Base-by-base conservation (phyloP, 1,140 invertebrate species). In the Maconellicoccus hirsutus region DNA sequence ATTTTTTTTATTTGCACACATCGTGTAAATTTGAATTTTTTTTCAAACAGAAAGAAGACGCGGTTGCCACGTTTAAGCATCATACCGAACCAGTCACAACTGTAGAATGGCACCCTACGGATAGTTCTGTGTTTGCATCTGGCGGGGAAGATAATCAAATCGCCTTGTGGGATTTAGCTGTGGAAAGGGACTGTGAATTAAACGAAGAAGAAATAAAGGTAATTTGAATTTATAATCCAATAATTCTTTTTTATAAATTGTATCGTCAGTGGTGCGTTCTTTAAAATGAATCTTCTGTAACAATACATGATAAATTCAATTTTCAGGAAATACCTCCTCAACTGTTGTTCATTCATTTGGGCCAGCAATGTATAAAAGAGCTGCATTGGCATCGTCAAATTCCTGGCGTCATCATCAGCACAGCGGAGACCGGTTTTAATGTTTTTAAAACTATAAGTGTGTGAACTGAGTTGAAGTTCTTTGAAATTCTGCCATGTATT, bases 401-500 rank as follows among this genome's bases (percentile, higher is more conserved):
- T 74, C 89, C 96, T 12, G 96, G 96, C 14, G 86, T 95, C 1
- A 82, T 99, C 29, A 84, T 99, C n/a, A 95, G 92, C 38, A 99
- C 97, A 22, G 93, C 97, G 25, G 85, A 90, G 72, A 91, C 87
- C 78, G 96, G 96, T 63, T 98, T 99, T 76, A 97, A 99, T 83
- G 85, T 98, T 77, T 99, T 99, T 79, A 87, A 92, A 82, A 98
- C 97, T n/a, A 96, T 98, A 74, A 98, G 94, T 86, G 89, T 97
- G 73, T 98, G 84, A 89, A 61, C 16, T 59, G 74, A 75, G 4
- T 61, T 61, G 7, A 6, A 7, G 33, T 38, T 38, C 33, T 38
- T 38, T 38, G 33, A 38, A 38, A 38, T 7, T 38, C 6, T 38
- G 14, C 33, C 14, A 38, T 38, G 6, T 38, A 38, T 38, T 38